Conservation (phyloP, 1,140 invertebrate species). For the Caenorhabditis briggsae region DNA sequence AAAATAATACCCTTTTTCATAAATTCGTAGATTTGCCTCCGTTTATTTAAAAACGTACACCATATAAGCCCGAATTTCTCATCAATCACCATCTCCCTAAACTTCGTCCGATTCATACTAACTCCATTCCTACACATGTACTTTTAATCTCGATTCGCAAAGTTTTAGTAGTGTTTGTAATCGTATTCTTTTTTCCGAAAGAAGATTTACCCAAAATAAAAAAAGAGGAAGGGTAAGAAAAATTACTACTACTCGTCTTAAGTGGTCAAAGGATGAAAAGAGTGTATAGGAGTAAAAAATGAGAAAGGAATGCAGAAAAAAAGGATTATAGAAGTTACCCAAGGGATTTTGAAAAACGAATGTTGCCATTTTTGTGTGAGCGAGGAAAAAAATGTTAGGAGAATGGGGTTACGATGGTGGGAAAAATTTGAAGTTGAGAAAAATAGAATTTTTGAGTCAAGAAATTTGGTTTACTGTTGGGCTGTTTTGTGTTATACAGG, state of each 20-base stretch:
- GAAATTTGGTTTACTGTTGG: too few species aligned
- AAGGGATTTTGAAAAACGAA: slow-evolving; percentile 5
- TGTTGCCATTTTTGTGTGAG: slow-evolving; percentile 26
- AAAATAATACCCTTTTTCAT: too few species aligned
- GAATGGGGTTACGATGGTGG: not conserved
- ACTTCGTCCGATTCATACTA: not conserved
- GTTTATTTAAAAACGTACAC: not conserved
- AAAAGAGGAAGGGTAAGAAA: not conserved
- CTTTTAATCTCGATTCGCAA: not conserved
- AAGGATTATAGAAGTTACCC: slow-evolving; percentile 46
- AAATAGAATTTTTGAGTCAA: too few species aligned
- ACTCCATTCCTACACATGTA: not conserved
- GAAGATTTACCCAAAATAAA: not conserved
- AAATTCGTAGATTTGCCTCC: not conserved
- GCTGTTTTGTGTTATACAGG: too few species aligned
- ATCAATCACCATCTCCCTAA: slow-evolving; percentile 41
- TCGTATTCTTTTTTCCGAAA: not conserved
- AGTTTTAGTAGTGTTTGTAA: not conserved
- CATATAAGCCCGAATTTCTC: slow-evolving; percentile 1
- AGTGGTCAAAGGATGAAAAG: not conserved
- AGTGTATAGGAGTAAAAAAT: slow-evolving; percentile 17
- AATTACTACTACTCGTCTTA: slow-evolving; percentile 24
- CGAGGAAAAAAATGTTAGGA: not conserved
- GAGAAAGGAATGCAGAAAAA: not conserved
- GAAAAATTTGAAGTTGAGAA: not conserved